These are phyloP conservation scores for Drosophila jambulina DNA, from an alignment of 1,140 invertebrate species.

Conservation along the genomic window DNA sequence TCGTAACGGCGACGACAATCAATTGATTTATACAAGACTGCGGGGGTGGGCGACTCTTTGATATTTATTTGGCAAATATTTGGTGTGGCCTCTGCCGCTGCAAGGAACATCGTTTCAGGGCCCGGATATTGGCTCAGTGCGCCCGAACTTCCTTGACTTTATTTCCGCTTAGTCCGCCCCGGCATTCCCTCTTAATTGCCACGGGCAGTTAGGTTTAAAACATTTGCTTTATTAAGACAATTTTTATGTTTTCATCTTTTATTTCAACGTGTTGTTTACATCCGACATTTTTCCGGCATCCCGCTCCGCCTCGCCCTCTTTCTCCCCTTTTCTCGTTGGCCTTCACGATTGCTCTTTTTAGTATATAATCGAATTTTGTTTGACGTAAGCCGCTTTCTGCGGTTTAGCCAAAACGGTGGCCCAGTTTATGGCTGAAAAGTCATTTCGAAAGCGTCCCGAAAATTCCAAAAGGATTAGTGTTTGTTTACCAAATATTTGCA, in stretches of 20 bases:
- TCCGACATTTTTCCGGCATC: conserved; percentile 16
- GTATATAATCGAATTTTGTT: conserved; percentile 61
- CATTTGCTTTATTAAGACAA: conserved; percentile 60
- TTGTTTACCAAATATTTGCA: conserved; percentile 57
- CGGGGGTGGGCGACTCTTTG: conserved; percentile 26
- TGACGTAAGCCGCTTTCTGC: conserved; percentile 35
- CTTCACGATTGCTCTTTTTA: conserved; percentile 38
- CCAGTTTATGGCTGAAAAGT: conserved; percentile 40
- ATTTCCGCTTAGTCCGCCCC: background rate
- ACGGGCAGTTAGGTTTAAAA: conserved; percentile 37
- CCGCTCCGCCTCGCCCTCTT: background rate
- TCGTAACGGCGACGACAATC: conserved; percentile 65
- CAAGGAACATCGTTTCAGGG: conserved; percentile 55
- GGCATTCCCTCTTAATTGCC: conserved; percentile 55
- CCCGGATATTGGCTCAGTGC: conserved; percentile 62
- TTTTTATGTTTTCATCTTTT: conserved; percentile 52
- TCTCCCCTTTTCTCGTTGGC: background rate
- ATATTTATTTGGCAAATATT: conserved; percentile 80
- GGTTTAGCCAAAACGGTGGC: conserved; percentile 29
- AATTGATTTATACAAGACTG: conserved; percentile 73
- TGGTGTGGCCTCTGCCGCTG: conserved; percentile 48
- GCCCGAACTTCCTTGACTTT: conserved; percentile 29
- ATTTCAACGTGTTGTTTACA: conserved; percentile 68
- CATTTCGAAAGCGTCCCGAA: conserved; percentile 13
- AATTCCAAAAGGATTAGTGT: conserved; percentile 57